Percentiles rank a stretch among this genome's conserved stretches.
Conservation (phyloP, 2,888 invertebrate species). For the Cephus rjabovi region DNA sequence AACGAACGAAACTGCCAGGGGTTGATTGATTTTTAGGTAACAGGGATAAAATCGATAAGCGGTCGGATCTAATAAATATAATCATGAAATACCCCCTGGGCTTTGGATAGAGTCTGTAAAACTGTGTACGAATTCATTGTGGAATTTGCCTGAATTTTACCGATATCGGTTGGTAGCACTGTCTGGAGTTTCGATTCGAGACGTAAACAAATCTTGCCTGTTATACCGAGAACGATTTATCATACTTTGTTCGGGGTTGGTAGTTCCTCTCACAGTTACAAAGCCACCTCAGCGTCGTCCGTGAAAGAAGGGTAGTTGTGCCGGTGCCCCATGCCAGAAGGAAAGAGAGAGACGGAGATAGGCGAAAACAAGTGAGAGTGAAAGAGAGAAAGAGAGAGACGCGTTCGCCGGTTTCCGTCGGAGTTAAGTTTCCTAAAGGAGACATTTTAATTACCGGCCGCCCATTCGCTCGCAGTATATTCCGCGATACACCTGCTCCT, state of each 20-base stretch:
- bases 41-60: neutral
- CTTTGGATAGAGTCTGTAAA: neutral
- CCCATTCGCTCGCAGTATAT: constrained; percentile 47
- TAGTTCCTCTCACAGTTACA: neutral
- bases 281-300: neutral
- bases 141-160: neutral
- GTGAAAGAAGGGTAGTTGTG: neutral
- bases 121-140: neutral
- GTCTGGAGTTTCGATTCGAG: constrained; percentile 14
- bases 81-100: neutral
- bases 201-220: constrained; percentile 19
- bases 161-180: constrained; percentile 1
- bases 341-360: neutral
- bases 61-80: neutral
- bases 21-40: neutral
- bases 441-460: constrained; percentile 58
- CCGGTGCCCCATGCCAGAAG: neutral
- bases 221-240: constrained; percentile 16
- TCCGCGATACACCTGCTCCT: constrained; percentile 55
- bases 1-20: neutral
- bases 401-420: constrained; percentile 6
- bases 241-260: constrained; percentile 18
- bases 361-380: too few relatives aligned
- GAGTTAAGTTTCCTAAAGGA: constrained; percentile 47
- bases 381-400: constrained; percentile 5